Conservation (phyloP, 2,113 vertebrate species). For the Grantiella picta region DNA sequence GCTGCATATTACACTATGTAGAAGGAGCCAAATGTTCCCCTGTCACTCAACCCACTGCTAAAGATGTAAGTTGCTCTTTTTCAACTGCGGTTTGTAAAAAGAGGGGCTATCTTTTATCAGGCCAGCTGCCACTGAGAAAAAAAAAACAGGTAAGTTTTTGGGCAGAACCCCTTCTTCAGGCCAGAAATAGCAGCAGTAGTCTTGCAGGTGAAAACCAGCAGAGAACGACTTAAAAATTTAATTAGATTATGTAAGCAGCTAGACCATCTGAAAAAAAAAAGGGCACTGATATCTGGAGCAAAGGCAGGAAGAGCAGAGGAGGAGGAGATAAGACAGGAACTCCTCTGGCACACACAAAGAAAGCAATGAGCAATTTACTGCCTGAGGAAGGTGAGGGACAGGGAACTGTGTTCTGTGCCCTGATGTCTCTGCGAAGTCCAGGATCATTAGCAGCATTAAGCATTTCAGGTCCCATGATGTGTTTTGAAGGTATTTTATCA, state of each 20-base stretch:
- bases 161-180: neutral
- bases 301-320: neutral
- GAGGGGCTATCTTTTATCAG: neutral
- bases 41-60: conserved; percentile 4
- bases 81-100: neutral
- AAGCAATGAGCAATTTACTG: neutral
- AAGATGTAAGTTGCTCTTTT: conserved; percentile 25
- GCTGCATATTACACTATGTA: neutral
- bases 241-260: neutral
- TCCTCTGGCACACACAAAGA: neutral
- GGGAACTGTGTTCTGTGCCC: neutral
- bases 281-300: neutral
- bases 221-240: neutral
- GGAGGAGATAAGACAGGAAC: neutral
- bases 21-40: conserved; percentile 32
- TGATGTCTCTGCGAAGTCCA: neutral
- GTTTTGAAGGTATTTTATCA: neutral
- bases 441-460: neutral
- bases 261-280: neutral
- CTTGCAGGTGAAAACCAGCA: neutral
- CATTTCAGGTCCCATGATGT: neutral
- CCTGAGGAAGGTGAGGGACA: neutral
- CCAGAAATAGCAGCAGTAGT: neutral
- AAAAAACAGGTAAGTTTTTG: neutral
- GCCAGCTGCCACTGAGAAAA: neutral